Conservation (phyloP, 2,888 invertebrate species). For the Oscheius myriophilus region DNA sequence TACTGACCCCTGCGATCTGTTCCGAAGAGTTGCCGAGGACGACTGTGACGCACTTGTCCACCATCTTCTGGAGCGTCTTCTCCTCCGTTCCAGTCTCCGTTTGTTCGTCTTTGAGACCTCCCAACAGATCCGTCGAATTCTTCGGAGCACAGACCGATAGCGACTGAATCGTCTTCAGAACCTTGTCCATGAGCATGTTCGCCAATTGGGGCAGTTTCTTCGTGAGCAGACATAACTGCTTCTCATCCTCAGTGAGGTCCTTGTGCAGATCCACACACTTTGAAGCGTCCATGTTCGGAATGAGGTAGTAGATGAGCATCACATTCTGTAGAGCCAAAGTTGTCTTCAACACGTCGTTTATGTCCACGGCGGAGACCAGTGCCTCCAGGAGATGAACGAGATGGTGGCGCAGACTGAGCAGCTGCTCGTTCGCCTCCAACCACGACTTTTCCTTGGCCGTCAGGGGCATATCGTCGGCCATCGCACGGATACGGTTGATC, state of each 20-base stretch:
- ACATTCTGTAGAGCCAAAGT: constrained; percentile 21
- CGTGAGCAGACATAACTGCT: constrained; percentile 27
- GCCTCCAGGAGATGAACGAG: constrained; percentile 46
- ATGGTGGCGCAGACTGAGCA: constrained; percentile 33
- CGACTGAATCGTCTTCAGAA: constrained; percentile 17
- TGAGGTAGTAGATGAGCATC: constrained; percentile 31
- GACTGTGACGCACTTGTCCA: constrained; percentile 6
- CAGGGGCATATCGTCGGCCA: not conserved
- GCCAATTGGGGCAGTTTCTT: constrained; percentile 27
- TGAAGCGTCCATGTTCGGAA: constrained; percentile 35
- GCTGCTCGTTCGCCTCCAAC: constrained; percentile 6
- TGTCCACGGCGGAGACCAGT: constrained; percentile 44
- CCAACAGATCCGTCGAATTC: constrained; percentile 26
- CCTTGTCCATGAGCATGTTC: constrained; percentile 26
- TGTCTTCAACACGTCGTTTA: constrained; percentile 41
- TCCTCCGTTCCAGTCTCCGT: constrained; percentile 28
- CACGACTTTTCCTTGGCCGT: constrained; percentile 4
- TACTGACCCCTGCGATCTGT: not conserved
- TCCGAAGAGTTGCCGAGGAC: constrained; percentile 15
- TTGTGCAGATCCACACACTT: constrained; percentile 10
- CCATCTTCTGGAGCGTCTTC: not conserved
- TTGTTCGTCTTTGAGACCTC: constrained; percentile 23
- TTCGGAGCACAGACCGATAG: constrained; percentile 40
- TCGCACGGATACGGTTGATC: constrained; percentile 3
- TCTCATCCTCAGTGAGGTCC: constrained; percentile 33